Conservation (phyloP, 2,113 vertebrate species). For the Tursiops truncatus region DNA sequence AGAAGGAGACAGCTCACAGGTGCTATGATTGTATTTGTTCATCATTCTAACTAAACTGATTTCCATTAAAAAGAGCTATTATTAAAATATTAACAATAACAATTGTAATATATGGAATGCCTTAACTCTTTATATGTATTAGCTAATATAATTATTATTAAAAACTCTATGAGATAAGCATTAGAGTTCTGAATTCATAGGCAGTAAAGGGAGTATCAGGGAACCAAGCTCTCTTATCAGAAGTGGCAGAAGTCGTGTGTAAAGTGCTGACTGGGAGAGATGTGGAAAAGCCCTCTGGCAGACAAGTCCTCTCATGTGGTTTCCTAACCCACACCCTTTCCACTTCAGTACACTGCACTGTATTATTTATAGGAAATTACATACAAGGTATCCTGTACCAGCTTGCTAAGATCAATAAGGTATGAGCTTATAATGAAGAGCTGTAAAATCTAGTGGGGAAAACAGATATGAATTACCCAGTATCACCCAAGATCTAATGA, state of each 20-base stretch:
- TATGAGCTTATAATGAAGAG: neutral
- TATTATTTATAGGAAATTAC: slow-evolving; percentile 8
- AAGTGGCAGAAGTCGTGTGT: neutral
- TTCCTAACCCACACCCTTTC: neutral
- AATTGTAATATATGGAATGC: neutral
- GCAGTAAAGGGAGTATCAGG: neutral
- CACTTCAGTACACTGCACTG: neutral
- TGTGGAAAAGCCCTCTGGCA: neutral
- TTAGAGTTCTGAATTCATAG: neutral
- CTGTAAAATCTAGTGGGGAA: neutral
- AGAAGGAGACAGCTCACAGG: neutral
- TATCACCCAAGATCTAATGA: neutral
- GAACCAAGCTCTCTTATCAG: neutral
- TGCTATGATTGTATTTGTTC: neutral
- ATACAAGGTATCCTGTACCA: neutral
- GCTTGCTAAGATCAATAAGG: neutral
- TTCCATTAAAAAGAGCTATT: neutral
- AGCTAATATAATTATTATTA: neutral
- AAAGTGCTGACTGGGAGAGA: neutral
- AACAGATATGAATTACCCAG: neutral
- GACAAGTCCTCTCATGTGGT: neutral
- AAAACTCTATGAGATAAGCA: neutral
- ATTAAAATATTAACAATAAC: neutral
- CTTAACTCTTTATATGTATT: neutral
- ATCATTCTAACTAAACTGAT: neutral